Conservation (phyloP, 2,797 vertebrate species). For the Kryptolebias ocellatus region DNA sequence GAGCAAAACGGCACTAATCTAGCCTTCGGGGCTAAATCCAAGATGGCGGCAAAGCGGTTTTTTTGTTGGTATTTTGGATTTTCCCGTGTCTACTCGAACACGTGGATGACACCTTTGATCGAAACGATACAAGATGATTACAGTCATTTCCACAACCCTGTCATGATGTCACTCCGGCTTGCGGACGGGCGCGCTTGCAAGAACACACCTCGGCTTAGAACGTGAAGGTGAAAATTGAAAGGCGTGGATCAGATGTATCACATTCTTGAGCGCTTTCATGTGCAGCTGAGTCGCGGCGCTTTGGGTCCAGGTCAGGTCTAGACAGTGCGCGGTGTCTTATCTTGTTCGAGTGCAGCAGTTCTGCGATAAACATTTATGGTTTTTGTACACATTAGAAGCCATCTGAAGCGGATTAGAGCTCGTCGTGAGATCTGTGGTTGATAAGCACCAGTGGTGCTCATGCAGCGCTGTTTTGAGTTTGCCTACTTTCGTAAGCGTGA, state of each 20-base stretch:
- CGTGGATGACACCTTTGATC: conserved; percentile 62
- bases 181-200: background rate
- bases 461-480: conserved; percentile 44
- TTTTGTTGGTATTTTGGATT: conserved; percentile 54
- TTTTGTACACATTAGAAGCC: conserved; percentile 14
- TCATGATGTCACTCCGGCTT: conserved; percentile 36
- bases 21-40: conserved; percentile 5
- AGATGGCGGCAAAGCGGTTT: conserved; percentile 15
- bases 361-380: conserved; percentile 18
- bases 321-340: conserved; percentile 21
- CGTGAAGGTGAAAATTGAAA: conserved; percentile 56
- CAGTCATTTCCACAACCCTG: conserved; percentile 54
- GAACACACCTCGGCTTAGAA: conserved; percentile 25
- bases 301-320: conserved; percentile 33
- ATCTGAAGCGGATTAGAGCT: conserved; percentile 52
- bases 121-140: conserved; percentile 63
- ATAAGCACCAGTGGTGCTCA: conserved; percentile 15
- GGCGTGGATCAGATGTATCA: conserved; percentile 55
- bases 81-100: conserved; percentile 58
- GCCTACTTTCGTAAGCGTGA: conserved; percentile 27
- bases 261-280: conserved; percentile 47
- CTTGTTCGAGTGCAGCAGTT: conserved; percentile 8
- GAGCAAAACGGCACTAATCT: conserved; percentile 27
- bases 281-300: conserved; percentile 24
- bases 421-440: conserved; percentile 23